Conservation (phyloP, 2,888 invertebrate genomes). For the Ommatoiulus sabulosus region DNA sequence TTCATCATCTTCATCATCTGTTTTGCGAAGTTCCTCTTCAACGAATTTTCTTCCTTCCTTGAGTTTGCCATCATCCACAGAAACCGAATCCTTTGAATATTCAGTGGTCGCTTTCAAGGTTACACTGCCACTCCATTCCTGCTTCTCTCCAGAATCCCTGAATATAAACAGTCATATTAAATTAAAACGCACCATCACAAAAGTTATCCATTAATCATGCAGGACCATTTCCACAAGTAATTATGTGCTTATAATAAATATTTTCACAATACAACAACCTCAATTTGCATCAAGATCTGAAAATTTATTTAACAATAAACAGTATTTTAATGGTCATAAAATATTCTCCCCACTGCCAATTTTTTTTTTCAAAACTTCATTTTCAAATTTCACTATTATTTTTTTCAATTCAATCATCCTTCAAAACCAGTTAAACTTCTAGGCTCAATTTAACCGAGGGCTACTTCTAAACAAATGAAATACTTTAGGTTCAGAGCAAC, state of each 20-base stretch:
- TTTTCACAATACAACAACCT: too few species aligned
- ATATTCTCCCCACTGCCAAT: background rate
- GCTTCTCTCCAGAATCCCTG: conserved; percentile 42
- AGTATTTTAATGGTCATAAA: too few species aligned
- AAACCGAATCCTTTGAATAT: background rate
- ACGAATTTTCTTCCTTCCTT: conserved; percentile 41
- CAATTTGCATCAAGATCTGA: too few species aligned
- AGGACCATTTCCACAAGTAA: background rate
- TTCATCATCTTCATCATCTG: conserved; percentile 44
- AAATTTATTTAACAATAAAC: too few species aligned
- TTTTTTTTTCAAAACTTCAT: too few species aligned
- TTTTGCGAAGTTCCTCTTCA: conserved; percentile 35
- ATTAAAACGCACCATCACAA: background rate
- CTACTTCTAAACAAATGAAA: too few species aligned
- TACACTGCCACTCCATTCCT: background rate
- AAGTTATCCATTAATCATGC: background rate
- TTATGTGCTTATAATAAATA: background rate
- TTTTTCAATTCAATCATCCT: too few species aligned
- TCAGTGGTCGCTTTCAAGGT: background rate
- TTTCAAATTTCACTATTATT: too few species aligned
- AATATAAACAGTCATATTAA: background rate
- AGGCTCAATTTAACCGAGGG: too few species aligned
- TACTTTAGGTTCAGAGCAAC: too few species aligned
- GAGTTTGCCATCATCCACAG: background rate
- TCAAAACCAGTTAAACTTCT: too few species aligned